Base-by-base conservation (phyloP, 2,113 vertebrate genomes). In the Mandrillus leucophaeus region DNA sequence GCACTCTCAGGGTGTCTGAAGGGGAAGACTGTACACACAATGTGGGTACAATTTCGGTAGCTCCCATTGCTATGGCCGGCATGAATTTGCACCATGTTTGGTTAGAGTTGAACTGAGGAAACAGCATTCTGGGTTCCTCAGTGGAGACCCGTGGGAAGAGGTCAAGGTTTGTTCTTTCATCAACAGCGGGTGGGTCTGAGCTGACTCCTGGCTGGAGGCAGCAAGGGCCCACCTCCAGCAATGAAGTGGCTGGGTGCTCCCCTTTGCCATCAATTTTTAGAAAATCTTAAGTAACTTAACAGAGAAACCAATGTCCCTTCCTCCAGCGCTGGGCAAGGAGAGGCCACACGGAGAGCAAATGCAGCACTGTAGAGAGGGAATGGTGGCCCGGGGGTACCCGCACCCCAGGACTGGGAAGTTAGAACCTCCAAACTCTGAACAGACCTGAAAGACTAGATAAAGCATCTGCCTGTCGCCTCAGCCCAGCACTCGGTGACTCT, bases 11-110 rank as follows among this genome's bases (percentile, higher is more conserved):
- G 76, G 61, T 40, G 3, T 22, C 6, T 0, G 43, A 4, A 35
- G 35, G 40, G 43, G 50, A 40, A 40, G 43, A 7, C 11, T 2
- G 0, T 5, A 4, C 7, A 0, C 18, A 0, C 3, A 38, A 16
- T 1, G 0, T 14, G 59, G 79, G 50, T 1, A 10, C 13, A 2
- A 11, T 64, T 6, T 17, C 35, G 81, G 80, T 4, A 1, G 6
- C 68, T 30, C 52, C 38, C 45, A 0, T 2, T 2, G n/a, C 32
- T 68, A 64, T 40, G 30, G 14, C 32, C 23, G 1, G 40, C 27
- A 20, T 2, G 78, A 48, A 35, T 43, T 2, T 45, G 64, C 16
- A 57, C 87, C 35, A 3, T 9, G 68, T 52, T 73, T 55, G 2
- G 23, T 70, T 14, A 82, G 70, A 64, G 35, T 0, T 4, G 7